phyloP scores from a whole-genome alignment of 2,888 invertebrate species.

The Pseudanteris insignis region DNA sequence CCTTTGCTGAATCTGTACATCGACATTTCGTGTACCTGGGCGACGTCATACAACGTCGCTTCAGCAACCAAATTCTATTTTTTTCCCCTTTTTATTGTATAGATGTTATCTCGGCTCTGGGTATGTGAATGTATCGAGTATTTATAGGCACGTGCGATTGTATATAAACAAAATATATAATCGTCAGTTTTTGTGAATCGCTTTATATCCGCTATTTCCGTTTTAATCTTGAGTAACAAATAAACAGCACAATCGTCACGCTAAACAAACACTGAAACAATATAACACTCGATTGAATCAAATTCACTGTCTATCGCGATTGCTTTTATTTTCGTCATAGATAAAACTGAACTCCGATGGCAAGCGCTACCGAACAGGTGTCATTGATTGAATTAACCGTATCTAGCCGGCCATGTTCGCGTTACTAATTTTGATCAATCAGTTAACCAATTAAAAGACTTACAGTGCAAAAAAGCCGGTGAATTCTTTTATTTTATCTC shows the following conservation, averaged over 20 bases:
- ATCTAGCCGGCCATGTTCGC: too few relatives aligned
- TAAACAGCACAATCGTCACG: constrained; percentile 25
- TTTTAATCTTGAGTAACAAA: not conserved
- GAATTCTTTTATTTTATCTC: too few relatives aligned
- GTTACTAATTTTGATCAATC: too few relatives aligned
- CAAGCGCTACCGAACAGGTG: constrained; percentile 1
- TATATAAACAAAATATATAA: too few relatives aligned
- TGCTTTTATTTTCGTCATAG: not conserved
- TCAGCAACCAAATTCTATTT: not conserved
- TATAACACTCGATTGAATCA: not conserved
- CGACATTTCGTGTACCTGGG: constrained; percentile 69
- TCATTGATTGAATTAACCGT: not conserved
- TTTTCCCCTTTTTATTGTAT: not conserved
- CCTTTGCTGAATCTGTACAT: constrained; percentile 87
- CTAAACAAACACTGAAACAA: constrained; percentile 26
- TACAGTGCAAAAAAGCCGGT: too few relatives aligned
- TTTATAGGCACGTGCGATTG: too few relatives aligned
- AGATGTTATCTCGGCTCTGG: too few relatives aligned
- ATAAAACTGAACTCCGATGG: not conserved
- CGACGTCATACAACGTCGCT: too few relatives aligned
- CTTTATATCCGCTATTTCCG: too few relatives aligned
- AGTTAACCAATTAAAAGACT: too few relatives aligned
- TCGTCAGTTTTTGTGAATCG: too few relatives aligned
- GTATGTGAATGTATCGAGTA: too few relatives aligned
- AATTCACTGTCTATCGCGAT: constrained; percentile 7